Conservation (phyloP, 30 jellyfish, hydroid and myxozoan genomes). For the Morbakka virulenta region DNA sequence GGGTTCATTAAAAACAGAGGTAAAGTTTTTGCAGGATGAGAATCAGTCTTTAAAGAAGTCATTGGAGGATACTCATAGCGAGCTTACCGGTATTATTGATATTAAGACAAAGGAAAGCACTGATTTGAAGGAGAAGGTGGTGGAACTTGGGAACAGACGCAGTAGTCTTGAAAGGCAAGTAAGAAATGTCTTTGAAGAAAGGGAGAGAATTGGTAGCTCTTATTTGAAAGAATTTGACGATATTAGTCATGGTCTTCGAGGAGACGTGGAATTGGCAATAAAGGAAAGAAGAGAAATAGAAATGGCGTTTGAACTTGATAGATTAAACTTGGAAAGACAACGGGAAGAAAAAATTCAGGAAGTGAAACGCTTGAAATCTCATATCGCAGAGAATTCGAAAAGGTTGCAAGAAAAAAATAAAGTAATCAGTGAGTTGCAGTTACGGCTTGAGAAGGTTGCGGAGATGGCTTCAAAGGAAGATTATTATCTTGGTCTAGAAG, state of each 20-base stretch:
- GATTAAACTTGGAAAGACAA: constrained; percentile 63
- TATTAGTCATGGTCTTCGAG: constrained; percentile 87
- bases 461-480: constrained; percentile 65
- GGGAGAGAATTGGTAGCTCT: constrained; percentile 67
- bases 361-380: not conserved
- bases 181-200: constrained; percentile 63
- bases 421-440: constrained; percentile 54
- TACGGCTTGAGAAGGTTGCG: constrained; percentile 75
- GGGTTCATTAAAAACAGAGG: too few species aligned
- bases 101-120: not conserved
- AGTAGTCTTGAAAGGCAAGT: constrained; percentile 69
- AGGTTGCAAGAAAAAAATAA: constrained; percentile 35
- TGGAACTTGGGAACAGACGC: constrained; percentile 12
- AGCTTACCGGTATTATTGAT: too few species aligned
- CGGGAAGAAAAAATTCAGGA: constrained; percentile 44
- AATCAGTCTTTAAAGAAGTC: too few species aligned
- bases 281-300: constrained; percentile 60
- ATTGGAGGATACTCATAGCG: too few species aligned
- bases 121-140: not conserved
- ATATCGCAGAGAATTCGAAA: constrained; percentile 10
- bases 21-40: too few species aligned
- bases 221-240: constrained; percentile 55
- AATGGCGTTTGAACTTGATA: constrained; percentile 60
- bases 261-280: constrained; percentile 77
- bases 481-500: constrained; percentile 66